These are phyloP conservation scores for Drosophila arawakana DNA, from an alignment of 1,140 invertebrate species.

Conservation along the genomic window DNA sequence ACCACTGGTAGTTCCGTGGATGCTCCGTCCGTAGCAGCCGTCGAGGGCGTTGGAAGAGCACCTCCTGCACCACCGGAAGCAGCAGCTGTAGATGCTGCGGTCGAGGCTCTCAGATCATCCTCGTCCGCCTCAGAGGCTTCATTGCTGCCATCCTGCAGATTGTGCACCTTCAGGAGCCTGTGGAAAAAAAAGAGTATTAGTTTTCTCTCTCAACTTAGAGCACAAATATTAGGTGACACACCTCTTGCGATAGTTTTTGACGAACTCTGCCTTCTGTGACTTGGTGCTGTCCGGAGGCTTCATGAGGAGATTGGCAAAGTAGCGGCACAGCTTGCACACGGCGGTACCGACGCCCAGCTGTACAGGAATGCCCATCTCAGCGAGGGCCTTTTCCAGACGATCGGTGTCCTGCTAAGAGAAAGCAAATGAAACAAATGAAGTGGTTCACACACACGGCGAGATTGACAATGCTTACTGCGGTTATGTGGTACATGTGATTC, in stretches of 20 bases:
- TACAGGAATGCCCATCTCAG: constrained; percentile 89
- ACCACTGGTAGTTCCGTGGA: constrained; percentile 56
- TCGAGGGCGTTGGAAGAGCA: constrained; percentile 2
- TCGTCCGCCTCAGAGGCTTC: constrained; percentile 78
- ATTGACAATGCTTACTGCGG: constrained; percentile 80
- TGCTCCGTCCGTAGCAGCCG: constrained; percentile 23
- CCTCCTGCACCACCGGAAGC: constrained; percentile 17
- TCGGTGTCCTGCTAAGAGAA: constrained; percentile 85
- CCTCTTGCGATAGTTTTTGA: constrained; percentile 89
- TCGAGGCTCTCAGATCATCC: constrained; percentile 40
- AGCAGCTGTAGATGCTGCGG: constrained; percentile 54
- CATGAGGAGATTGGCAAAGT: constrained; percentile 89
- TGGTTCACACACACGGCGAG: not conserved
- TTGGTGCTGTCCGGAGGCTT: constrained; percentile 86
- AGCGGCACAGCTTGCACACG: constrained; percentile 92
- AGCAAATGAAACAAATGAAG: not conserved
- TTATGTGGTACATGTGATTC: constrained; percentile 89
- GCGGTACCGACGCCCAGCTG: constrained; percentile 86
- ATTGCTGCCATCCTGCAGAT: constrained; percentile 88
- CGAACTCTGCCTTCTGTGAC: constrained; percentile 87
- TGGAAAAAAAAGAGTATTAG: constrained; percentile 44
- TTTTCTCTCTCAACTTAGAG: not conserved
- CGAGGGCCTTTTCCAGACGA: constrained; percentile 88
- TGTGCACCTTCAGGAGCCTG: constrained; percentile 89
- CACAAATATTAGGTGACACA: constrained; percentile 55